These are phyloP conservation scores for Fulmarus glacialis DNA, from an alignment of 2,113 vertebrate genomes.

Conservation along the genomic window DNA sequence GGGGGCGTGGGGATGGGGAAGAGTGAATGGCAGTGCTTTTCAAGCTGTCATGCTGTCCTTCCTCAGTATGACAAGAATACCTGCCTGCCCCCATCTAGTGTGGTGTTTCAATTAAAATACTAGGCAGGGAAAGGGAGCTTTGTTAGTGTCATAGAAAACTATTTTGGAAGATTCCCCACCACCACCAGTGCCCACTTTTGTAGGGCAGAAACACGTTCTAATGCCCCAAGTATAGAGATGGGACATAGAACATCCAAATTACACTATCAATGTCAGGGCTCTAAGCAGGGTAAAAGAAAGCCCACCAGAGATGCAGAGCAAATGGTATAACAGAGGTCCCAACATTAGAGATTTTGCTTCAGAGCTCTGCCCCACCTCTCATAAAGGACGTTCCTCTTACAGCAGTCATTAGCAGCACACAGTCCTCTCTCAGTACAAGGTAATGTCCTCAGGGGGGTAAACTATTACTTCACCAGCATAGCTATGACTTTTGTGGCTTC, in stretches of 20 bases:
- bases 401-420: background rate
- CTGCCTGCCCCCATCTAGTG: background rate
- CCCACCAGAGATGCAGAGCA: background rate
- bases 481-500: background rate
- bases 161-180: background rate
- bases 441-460: background rate
- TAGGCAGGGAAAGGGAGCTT: background rate
- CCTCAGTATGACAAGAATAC: background rate
- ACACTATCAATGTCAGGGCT: rapidly evolving
- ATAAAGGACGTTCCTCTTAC: background rate
- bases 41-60: background rate
- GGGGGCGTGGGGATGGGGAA: background rate
- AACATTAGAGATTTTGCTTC: background rate
- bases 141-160: background rate
- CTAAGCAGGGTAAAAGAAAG: background rate
- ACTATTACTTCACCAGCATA: background rate
- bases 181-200: background rate
- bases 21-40: background rate
- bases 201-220: background rate
- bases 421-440: background rate
- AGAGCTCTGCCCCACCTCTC: background rate
- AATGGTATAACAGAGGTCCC: background rate
- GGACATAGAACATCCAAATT: background rate
- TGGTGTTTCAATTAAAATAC: background rate
- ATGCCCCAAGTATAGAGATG: background rate